Conservation (phyloP, 2,113 vertebrate species). For the Coracopsis vasa region DNA sequence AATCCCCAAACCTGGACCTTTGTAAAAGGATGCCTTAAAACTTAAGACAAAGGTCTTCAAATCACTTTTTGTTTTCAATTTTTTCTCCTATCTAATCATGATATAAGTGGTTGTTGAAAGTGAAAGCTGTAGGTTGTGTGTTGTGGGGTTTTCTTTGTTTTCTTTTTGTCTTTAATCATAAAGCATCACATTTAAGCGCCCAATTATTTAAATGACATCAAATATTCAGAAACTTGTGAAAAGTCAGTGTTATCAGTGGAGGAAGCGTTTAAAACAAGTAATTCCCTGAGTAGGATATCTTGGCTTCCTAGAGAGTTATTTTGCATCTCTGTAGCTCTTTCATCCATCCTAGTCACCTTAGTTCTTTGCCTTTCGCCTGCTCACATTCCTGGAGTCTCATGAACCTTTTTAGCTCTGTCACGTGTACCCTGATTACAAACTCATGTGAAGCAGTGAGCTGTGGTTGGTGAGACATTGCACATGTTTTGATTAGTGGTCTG, state of each 20-base stretch:
- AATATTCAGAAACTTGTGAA: not conserved
- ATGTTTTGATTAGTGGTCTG: not conserved
- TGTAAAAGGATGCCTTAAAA: not conserved
- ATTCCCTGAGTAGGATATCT: not conserved
- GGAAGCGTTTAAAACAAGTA: not conserved
- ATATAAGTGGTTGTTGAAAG: not conserved
- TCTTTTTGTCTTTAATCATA: not conserved
- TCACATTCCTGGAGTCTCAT: conserved; percentile 32
- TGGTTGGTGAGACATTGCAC: not conserved
- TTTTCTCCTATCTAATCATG: not conserved
- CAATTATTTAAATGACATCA: not conserved
- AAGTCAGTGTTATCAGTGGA: not conserved
- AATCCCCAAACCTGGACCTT: not conserved
- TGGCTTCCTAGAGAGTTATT: not conserved
- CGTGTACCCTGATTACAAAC: not conserved
- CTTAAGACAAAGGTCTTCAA: not conserved
- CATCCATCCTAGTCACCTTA: not conserved
- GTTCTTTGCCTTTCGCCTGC: not conserved
- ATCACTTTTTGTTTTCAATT: not conserved
- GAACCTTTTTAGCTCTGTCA: conserved; percentile 30
- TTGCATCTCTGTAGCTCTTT: not conserved
- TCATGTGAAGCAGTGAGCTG: rapidly evolving
- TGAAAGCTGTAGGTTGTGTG: not conserved
- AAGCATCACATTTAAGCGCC: not conserved
- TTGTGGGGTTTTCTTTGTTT: not conserved